phyloP scores from a whole-genome alignment of 2,797 vertebrate genomes.

The Falco columbarius region DNA sequence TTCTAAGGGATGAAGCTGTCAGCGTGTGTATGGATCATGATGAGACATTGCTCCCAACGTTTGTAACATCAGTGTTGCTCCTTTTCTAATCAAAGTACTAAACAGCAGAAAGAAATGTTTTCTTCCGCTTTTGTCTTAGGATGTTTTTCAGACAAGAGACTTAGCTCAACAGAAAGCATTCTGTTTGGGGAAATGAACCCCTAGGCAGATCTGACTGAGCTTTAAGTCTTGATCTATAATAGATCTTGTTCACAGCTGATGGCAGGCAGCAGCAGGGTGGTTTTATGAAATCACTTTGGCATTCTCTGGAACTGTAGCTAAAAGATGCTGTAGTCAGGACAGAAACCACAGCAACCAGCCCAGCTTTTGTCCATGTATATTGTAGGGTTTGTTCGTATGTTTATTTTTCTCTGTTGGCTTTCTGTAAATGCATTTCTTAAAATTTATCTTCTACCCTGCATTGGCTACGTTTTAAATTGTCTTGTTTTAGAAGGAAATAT shows the following conservation, averaged over 20 bases:
- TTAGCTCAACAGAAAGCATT: not conserved
- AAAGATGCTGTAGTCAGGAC: not conserved
- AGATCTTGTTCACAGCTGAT: not conserved
- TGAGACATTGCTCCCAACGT: not conserved
- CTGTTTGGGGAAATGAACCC: not conserved
- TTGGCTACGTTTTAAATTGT: not conserved
- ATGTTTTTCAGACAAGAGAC: not conserved
- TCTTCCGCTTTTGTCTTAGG: not conserved
- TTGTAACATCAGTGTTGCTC: not conserved
- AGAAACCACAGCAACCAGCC: not conserved
- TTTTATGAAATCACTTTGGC: not conserved
- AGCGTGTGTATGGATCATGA: not conserved
- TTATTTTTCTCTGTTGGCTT: not conserved
- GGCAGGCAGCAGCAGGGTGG: not conserved
- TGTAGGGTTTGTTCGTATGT: accelerated
- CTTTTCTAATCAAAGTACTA: not conserved
- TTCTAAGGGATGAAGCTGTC: not conserved
- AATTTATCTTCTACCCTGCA: not conserved
- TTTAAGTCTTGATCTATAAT: not conserved
- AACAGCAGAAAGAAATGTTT: not conserved
- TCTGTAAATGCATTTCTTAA: not conserved
- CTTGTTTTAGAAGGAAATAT: not conserved
- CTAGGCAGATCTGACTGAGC: not conserved
- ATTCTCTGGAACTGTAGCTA: not conserved
- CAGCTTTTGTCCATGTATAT: not conserved